phyloP scores from a whole-genome alignment of 2,888 invertebrate genomes.

The Athripsodes cinereus region DNA sequence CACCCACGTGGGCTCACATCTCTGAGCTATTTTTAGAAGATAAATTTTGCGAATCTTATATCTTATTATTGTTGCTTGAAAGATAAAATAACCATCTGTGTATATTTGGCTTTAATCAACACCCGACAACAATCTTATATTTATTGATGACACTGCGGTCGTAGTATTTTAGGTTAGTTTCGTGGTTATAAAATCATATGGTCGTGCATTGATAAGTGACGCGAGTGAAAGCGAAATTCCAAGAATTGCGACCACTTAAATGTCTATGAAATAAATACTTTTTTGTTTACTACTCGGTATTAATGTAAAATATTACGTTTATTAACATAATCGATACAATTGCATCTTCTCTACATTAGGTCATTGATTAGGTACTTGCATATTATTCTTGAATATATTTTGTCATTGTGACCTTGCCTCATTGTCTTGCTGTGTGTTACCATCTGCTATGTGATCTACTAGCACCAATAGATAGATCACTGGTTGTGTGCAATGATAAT shows the following conservation, averaged over 20 bases:
- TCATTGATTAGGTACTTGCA: not conserved
- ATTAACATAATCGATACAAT: too few species aligned
- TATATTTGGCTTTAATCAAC: too few species aligned
- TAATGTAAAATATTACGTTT: too few species aligned
- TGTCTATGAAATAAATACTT: too few species aligned
- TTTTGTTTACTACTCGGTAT: too few species aligned
- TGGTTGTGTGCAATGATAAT: too few species aligned
- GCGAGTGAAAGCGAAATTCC: conserved; percentile 1
- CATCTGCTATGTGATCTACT: not conserved
- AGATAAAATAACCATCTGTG: too few species aligned
- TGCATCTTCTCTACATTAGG: not conserved
- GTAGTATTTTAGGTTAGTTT: not conserved
- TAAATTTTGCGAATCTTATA: conserved; percentile 10
- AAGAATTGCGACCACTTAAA: not conserved
- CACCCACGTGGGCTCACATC: conserved; percentile 18
- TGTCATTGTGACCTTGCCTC: not conserved
- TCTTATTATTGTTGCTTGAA: not conserved
- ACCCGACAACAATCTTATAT: too few species aligned
- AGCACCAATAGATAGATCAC: not conserved
- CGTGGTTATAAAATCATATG: conserved; percentile 2
- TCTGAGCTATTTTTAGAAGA: conserved; percentile 15
- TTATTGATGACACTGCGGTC: not conserved
- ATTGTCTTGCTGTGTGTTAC: too few species aligned
- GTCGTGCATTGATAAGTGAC: not conserved
- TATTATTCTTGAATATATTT: not conserved